Conservation (phyloP, 2,113 vertebrate genomes). For the Agelaius tricolor region DNA sequence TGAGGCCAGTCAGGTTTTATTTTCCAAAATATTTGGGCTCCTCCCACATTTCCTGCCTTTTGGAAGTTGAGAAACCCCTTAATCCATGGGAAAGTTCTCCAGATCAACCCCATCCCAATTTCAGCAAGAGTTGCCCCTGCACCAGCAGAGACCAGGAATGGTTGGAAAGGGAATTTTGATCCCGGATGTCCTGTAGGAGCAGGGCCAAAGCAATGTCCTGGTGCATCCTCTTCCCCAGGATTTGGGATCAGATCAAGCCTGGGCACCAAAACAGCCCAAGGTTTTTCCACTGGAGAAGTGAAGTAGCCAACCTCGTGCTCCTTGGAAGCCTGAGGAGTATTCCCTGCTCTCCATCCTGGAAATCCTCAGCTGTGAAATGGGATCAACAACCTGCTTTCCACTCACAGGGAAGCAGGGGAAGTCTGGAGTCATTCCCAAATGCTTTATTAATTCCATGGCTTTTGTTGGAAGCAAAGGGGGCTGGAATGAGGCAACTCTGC, state of each 20-base stretch:
- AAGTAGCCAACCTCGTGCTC: not conserved
- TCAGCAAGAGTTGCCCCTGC: not conserved
- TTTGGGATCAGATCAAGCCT: not conserved
- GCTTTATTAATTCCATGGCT: not conserved
- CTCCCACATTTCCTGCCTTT: not conserved
- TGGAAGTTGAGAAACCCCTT: not conserved
- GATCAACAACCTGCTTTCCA: not conserved
- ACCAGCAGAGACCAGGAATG: not conserved
- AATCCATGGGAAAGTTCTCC: not conserved
- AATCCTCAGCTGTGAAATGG: not conserved
- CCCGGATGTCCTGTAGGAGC: not conserved
- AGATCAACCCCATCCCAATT: not conserved
- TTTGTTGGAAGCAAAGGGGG: not conserved
- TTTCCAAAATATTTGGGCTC: not conserved
- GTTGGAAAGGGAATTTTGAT: not conserved
- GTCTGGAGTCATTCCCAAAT: not conserved
- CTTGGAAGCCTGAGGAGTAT: not conserved
- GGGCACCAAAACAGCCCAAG: not conserved
- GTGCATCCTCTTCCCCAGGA: not conserved
- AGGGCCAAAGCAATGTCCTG: not conserved
- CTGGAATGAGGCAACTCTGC: not conserved
- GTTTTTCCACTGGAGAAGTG: fast-evolving
- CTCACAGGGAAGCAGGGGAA: not conserved
- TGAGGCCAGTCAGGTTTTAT: not conserved
- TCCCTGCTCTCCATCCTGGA: not conserved